Conservation (phyloP, 2,888 invertebrate genomes). For the Phasia obesa region DNA sequence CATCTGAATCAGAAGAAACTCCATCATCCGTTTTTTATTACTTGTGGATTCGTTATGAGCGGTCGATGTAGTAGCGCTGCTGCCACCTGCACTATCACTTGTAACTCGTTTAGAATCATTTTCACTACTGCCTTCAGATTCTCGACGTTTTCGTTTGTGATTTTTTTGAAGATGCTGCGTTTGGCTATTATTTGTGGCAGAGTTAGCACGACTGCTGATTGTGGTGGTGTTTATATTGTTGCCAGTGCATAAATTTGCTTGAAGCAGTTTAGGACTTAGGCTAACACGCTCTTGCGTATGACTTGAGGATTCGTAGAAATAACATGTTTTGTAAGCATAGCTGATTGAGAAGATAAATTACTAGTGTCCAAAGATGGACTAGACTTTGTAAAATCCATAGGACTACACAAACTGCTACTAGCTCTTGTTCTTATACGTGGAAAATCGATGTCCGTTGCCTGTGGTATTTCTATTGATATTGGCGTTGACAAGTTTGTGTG, state of each 20-base stretch:
- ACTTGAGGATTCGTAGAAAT: conserved; percentile 71
- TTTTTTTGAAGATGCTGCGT: conserved; percentile 50
- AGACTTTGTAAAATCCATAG: conserved; percentile 83
- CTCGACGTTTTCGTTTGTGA: conserved; percentile 89
- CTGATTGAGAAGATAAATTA: conserved; percentile 24
- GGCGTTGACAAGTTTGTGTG: conserved; percentile 84
- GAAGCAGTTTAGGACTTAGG: conserved; percentile 75
- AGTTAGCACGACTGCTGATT: conserved; percentile 30
- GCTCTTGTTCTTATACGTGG: conserved; percentile 86
- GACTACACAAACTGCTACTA: conserved; percentile 87
- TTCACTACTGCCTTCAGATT: conserved; percentile 86
- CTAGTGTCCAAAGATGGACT: conserved; percentile 72
- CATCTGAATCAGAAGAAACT: conserved; percentile 89
- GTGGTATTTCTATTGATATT: conserved; percentile 92
- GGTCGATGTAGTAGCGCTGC: conserved; percentile 32
- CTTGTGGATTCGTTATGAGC: conserved; percentile 23
- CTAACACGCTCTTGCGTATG: conserved; percentile 73
- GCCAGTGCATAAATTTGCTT: conserved; percentile 46
- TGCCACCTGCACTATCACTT: conserved; percentile 76
- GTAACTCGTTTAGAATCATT: conserved; percentile 69
- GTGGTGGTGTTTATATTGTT: conserved; percentile 38
- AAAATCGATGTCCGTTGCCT: conserved; percentile 81
- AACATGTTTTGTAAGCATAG: conserved; percentile 65
- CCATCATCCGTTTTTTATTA: conserved; percentile 76
- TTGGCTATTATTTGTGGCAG: conserved; percentile 36